Conservation (phyloP, 2,888 invertebrate species). For the Brassicogethes aeneus region DNA sequence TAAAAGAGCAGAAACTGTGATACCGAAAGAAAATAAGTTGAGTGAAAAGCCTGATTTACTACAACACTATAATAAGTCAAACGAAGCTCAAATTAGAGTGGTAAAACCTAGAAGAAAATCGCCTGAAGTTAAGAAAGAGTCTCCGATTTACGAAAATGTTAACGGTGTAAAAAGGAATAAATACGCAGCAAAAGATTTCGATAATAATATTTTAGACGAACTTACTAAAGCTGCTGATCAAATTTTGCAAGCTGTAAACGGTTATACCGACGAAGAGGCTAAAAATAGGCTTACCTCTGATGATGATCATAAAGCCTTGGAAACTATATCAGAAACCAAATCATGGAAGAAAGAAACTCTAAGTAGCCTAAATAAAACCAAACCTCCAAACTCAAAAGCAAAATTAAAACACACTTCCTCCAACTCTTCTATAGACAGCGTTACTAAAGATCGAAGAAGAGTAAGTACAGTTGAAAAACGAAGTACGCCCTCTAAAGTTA, state of each 20-base stretch:
- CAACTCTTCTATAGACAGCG: slow-evolving; percentile 38
- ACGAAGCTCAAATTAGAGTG: slow-evolving; percentile 1
- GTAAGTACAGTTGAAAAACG: slow-evolving; percentile 10
- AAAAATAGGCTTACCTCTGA: slow-evolving; percentile 30
- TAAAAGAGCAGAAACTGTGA: slow-evolving; percentile 23
- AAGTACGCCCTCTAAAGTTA: neutral
- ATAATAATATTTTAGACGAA: slow-evolving; percentile 45
- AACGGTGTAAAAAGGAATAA: slow-evolving; percentile 14
- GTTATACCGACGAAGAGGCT: slow-evolving; percentile 44
- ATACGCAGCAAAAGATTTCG: slow-evolving; percentile 26
- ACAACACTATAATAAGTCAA: slow-evolving; percentile 21
- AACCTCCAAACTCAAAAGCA: slow-evolving; percentile 17
- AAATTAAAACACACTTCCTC: slow-evolving; percentile 34
- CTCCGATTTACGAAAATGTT: slow-evolving; percentile 36
- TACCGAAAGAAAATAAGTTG: slow-evolving; percentile 21
- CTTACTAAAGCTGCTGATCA: slow-evolving; percentile 51
- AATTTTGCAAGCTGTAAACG: slow-evolving; percentile 48
- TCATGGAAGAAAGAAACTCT: slow-evolving; percentile 31
- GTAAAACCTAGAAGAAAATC: slow-evolving; percentile 13
- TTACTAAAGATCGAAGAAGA: slow-evolving; percentile 19
- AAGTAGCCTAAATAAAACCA: neutral
- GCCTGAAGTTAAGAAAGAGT: slow-evolving; percentile 11
- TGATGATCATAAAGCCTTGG: slow-evolving; percentile 30
- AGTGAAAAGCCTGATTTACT: slow-evolving; percentile 33
- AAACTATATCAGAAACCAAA: slow-evolving; percentile 40